phyloP scores from a whole-genome alignment of 2,888 invertebrate genomes.

The Eilema griseolum region DNA sequence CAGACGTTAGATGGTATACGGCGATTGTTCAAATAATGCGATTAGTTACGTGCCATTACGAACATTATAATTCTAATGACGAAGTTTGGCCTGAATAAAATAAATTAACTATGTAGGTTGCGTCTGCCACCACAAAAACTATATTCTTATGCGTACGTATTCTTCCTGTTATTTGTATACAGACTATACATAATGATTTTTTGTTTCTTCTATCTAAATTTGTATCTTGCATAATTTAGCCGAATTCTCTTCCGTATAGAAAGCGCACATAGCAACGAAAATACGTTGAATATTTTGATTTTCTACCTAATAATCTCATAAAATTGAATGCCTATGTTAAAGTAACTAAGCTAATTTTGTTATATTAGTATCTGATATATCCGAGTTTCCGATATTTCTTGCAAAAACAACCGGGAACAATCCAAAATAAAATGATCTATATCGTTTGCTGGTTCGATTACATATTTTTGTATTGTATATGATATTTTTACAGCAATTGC shows the following conservation, averaged over 20 bases:
- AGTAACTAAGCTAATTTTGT: neutral
- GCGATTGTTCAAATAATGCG: slow-evolving; percentile 35
- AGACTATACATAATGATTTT: neutral
- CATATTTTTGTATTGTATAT: neutral
- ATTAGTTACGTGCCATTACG: slow-evolving; percentile 38
- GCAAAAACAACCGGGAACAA: too few species aligned
- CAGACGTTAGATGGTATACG: slow-evolving; percentile 28
- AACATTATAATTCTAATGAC: slow-evolving; percentile 42
- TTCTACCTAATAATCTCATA: neutral
- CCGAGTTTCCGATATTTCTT: too few species aligned
- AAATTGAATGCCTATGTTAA: neutral
- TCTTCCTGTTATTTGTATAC: slow-evolving; percentile 16
- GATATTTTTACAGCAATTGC: neutral
- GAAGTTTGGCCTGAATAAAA: slow-evolving; percentile 36
- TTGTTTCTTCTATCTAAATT: neutral
- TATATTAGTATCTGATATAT: too few species aligned
- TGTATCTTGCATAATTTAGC: slow-evolving; percentile 15
- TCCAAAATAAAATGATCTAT: too few species aligned
- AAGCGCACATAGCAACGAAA: slow-evolving; percentile 2
- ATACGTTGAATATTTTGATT: neutral
- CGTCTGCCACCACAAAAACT: slow-evolving; percentile 23
- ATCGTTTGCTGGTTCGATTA: neutral
- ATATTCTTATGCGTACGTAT: slow-evolving; percentile 11
- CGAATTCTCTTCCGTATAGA: slow-evolving; percentile 9
- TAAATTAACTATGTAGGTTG: slow-evolving; percentile 37